Base-by-base conservation (phyloP, 1,140 invertebrate species). In the Pseudoatta argentina region DNA sequence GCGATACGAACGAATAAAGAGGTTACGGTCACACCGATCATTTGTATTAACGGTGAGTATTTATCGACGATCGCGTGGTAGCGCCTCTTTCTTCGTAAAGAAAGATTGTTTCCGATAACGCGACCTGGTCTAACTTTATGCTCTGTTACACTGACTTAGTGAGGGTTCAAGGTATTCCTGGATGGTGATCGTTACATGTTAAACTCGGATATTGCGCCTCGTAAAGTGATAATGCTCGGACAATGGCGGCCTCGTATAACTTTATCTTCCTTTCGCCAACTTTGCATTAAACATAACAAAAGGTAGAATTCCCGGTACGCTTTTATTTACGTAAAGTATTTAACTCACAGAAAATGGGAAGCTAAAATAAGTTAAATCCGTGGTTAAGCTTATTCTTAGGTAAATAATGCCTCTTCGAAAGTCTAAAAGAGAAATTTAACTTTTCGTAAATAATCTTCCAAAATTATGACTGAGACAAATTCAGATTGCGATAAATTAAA, bases 21-120 rank as follows among this genome's bases (percentile, higher is more conserved):
- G 77, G 71, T 88, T 88, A 88, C 48, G 87, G 87, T 75, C 61
- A 55, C 18, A 27, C 51, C 85, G 44, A 73, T 79, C 76, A 48
- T 59, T 81, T 55, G 76, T 34, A 69, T 82, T 64, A 82, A 64
- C 69, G 69, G 3, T n/a, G 69, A 18, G 73, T 44, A 44, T 82
- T 48, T 44, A 73, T 73, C 79, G 53, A 12, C 34, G 34, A 44
- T 81, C 67, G 34, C 66, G 78, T 48, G 78, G 18, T 39, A 81
- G 48, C 16, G 48, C 57, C 18, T n/a, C n/a, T 27, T 64, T 66
- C 12, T 44, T 48, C 77, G n/a, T 16, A 34, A 1, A 53, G 21
- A n/a, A 73, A 72, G 67, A 82, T 73, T 24, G 30, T 82, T 73
- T 53, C 55, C 67, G 79, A 82, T 82, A 72, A 72, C 39, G 55